phyloP scores from a whole-genome alignment of 1,140 invertebrate genomes.

The Ips nitidus region DNA sequence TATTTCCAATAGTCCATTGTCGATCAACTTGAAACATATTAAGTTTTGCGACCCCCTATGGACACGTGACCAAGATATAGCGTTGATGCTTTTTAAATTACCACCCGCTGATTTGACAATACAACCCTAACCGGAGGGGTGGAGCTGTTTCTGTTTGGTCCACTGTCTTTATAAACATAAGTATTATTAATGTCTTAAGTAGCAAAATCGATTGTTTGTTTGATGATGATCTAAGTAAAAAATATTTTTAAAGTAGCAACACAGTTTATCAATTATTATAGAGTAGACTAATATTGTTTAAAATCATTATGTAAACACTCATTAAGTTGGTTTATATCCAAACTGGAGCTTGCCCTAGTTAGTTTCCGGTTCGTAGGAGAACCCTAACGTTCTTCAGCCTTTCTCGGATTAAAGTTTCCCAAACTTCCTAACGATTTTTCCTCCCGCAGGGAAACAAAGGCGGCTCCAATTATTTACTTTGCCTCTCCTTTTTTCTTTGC shows the following conservation, averaged over 20 bases:
- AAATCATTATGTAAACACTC: too few species aligned
- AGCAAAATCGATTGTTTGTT: too few species aligned
- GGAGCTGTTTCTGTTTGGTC: neutral
- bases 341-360: too few species aligned
- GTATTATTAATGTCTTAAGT: too few species aligned
- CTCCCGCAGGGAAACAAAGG: constrained; percentile 11
- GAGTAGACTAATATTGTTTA: too few species aligned
- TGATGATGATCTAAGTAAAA: too few species aligned
- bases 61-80: constrained; percentile 18
- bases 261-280: too few species aligned
- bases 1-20: constrained; percentile 4
- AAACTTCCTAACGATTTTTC: constrained; percentile 12
- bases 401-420: constrained; percentile 4
- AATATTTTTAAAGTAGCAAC: too few species aligned
- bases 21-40: constrained; percentile 11
- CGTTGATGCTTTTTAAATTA: constrained; percentile 14
- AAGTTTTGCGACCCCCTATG: neutral
- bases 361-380: neutral
- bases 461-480: constrained; percentile 16
- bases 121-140: constrained; percentile 4
- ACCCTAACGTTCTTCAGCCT: neutral
- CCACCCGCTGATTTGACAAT: constrained; percentile 11
- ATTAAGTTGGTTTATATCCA: too few species aligned
- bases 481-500: neutral
- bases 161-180: too few species aligned